Conservation (phyloP, 2,888 invertebrate genomes). For the Synergus gifuensis region DNA sequence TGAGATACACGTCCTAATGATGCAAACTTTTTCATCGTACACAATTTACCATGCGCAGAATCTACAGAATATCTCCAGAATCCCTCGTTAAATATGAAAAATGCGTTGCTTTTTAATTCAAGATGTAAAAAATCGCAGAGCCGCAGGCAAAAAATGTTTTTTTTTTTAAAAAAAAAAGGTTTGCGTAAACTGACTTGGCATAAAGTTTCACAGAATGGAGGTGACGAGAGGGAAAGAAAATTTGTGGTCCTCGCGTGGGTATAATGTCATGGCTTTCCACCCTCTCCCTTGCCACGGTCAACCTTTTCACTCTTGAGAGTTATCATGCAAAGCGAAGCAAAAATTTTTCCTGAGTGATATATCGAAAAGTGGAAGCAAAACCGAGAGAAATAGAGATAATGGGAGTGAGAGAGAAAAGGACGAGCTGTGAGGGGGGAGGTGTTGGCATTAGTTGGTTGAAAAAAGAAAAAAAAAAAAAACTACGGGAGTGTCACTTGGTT, state of each 20-base stretch:
- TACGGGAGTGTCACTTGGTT: slow-evolving; percentile 54
- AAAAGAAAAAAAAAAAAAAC: slow-evolving; percentile 57
- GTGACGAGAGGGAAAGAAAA: slow-evolving; percentile 15
- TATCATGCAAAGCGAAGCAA: slow-evolving; percentile 50
- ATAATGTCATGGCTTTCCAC: slow-evolving; percentile 8
- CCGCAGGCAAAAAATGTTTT: not conserved
- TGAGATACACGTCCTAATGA: slow-evolving; percentile 33
- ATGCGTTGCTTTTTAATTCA: slow-evolving; percentile 30
- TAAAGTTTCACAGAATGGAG: slow-evolving; percentile 16
- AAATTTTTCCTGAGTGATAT: slow-evolving; percentile 49
- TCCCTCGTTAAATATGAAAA: slow-evolving; percentile 20
- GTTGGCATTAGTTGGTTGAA: slow-evolving; percentile 21
- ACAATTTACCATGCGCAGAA: not conserved
- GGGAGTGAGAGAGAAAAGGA: slow-evolving; percentile 46
- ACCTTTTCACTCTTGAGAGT: slow-evolving; percentile 47
- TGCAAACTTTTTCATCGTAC: slow-evolving; percentile 26
- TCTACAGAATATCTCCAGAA: not conserved
- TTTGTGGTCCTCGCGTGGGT: not conserved
- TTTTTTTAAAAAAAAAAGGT: not conserved
- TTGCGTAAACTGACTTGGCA: slow-evolving; percentile 1
- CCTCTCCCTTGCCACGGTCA: not conserved
- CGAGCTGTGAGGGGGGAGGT: not conserved
- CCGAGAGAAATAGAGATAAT: slow-evolving; percentile 43
- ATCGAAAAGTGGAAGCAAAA: slow-evolving; percentile 30
- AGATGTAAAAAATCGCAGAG: slow-evolving; percentile 3